Evolutionary conservation across 2,888 invertebrate genomes (phyloP).

Genomic region (Choreutis nemorana): DNA sequence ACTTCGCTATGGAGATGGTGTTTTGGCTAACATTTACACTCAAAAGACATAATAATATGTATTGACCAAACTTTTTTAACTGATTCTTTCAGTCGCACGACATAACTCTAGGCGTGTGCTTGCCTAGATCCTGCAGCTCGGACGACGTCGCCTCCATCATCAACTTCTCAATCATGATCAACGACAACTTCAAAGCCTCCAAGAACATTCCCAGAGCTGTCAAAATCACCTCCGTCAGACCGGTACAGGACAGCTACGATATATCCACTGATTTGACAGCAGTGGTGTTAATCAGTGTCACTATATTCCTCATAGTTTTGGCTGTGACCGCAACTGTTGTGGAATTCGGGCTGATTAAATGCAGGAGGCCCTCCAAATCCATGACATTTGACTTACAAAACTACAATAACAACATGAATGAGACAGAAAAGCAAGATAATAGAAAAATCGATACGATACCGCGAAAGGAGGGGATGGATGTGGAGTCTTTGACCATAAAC

Average conservation of each 20-base stretch:
- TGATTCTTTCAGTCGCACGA: slow-evolving; percentile 35
- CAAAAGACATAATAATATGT: neutral
- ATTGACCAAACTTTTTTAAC: slow-evolving; percentile 1
- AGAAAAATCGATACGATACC: slow-evolving; percentile 17
- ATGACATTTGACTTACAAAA: slow-evolving; percentile 45
- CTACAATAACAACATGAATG: slow-evolving; percentile 22
- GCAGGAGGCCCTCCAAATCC: slow-evolving; percentile 26
- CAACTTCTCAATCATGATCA: slow-evolving; percentile 53
- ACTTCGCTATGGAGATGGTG: too few species aligned
- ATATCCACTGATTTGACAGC: slow-evolving; percentile 32
- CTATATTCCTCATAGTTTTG: slow-evolving; percentile 27
- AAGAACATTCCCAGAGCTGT: slow-evolving; percentile 35
- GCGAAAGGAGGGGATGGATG: slow-evolving; percentile 15
- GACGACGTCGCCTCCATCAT: slow-evolving; percentile 50
- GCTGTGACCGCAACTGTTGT: slow-evolving; percentile 46
- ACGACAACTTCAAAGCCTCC: slow-evolving; percentile 41
- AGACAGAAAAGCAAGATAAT: slow-evolving; percentile 9
- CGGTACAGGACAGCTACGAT: slow-evolving; percentile 27
- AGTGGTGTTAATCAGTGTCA: slow-evolving; percentile 29
- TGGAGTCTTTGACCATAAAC: slow-evolving; percentile 19
- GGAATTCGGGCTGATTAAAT: slow-evolving; percentile 41
- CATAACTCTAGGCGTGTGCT: slow-evolving; percentile 47
- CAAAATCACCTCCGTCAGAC: slow-evolving; percentile 30
- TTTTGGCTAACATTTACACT: neutral
- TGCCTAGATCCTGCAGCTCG: slow-evolving; percentile 48